A percentile compares a stretch with the other conserved stretches of the same genome.
phyloP scores from a whole-genome alignment of 2,797 vertebrate species.

The Chromis chromis region DNA sequence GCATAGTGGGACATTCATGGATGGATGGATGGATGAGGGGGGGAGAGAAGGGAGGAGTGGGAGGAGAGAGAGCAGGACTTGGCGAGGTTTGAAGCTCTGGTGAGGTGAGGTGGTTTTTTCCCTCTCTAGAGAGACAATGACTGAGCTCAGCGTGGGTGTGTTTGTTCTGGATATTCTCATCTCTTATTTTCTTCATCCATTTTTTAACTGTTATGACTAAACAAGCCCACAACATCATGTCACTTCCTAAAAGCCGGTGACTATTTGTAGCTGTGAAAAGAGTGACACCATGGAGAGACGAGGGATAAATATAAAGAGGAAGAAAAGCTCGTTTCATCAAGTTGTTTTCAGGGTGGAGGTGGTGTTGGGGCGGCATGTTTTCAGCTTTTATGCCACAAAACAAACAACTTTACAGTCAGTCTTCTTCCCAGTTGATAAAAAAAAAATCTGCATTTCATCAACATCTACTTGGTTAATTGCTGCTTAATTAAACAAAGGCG shows the following conservation, averaged over 20 bases:
- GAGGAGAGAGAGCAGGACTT: constrained; percentile 66
- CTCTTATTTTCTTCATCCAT: constrained; percentile 35
- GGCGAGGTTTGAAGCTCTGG: constrained; percentile 66
- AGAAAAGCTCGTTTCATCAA: neutral
- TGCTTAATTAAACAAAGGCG: constrained; percentile 69
- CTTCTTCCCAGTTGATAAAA: too few species aligned
- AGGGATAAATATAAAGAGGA: neutral
- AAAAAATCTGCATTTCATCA: too few species aligned
- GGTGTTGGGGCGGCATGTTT: neutral
- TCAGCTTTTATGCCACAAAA: neutral
- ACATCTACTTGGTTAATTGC: constrained; percentile 36
- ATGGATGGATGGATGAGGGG: constrained; percentile 43
- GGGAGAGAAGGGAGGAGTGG: constrained; percentile 55
- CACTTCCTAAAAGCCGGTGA: constrained; percentile 45
- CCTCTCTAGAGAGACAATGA: constrained; percentile 73
- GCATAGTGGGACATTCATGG: constrained; percentile 39
- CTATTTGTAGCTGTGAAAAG: constrained; percentile 44
- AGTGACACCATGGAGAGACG: constrained; percentile 36
- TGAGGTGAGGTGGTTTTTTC: constrained; percentile 33
- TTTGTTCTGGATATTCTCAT: constrained; percentile 75
- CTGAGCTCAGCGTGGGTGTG: constrained; percentile 74
- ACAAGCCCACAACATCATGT: constrained; percentile 62
- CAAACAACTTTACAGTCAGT: neutral
- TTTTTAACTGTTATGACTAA: constrained; percentile 70
- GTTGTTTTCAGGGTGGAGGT: neutral